Evolutionary conservation across 2,888 invertebrate species (phyloP), one percentile per base, ranked within the genome.

Genomic region (Corythucha ciliata): DNA sequence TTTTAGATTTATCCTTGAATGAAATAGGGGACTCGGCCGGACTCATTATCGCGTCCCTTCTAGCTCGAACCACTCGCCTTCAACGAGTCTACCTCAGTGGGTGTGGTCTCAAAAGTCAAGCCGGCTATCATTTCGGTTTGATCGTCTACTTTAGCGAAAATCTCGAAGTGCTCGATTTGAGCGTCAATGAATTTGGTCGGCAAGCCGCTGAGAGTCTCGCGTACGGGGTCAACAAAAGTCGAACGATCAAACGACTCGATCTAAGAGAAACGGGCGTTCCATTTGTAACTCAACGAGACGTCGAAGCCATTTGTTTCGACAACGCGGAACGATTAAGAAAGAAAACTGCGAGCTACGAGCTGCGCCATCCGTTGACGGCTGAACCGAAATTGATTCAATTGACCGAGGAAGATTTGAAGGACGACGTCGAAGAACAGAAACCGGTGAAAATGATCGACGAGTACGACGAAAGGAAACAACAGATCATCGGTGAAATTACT

Each of bases 231-330:
- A 45, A 51, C 18, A 37, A 45, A 22, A 51, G 45, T 26, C 24
- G 32, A n/a, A 45, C 44, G 5, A 21, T 51, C 16, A 34, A 51
- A 24, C 44, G 51, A 12, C 21, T 51, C 20, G 37, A 51, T 21
- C 18, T 51, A 10, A 51, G 45, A 22, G 51, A 37, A 16, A 45
- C 44, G 36, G 51, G 51, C 5, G 37, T 51, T 14, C 51, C 49
- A 16, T 49, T 49, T 22, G 16, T 32, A 21, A 49, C 49, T 21
- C 24, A 41, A 2, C 6, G 40, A 22, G 49, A 49, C 32, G 33
- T 49, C 24, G 49, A 49, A 22, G 22, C 41, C n/a, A 49, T 49
- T 7, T 49, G 49, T 25, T 49, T 32, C 24, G 42, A 24, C 6
- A 49, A 49, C 24, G 32, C 22, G 21, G 40, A 41, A 41, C 14